Percentiles rank a stretch among this genome's conserved stretches.
These are phyloP conservation scores for Phoxinus phoxinus DNA, from an alignment of 2,113 vertebrate genomes.

Conservation along the genomic window DNA sequence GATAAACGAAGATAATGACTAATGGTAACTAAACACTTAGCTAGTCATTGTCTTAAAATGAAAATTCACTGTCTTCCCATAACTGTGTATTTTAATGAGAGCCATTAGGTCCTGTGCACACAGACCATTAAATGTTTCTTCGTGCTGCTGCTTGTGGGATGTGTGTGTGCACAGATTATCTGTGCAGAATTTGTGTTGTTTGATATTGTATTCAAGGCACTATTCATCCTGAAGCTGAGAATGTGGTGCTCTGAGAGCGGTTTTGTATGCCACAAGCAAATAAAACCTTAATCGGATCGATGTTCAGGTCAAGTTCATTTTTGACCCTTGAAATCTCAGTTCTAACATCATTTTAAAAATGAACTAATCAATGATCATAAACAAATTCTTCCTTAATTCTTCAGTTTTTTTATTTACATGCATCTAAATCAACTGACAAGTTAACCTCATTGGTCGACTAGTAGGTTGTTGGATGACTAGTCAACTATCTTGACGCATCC, in stretches of 20 bases:
- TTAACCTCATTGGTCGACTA: no score
- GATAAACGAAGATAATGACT: conserved; percentile 57
- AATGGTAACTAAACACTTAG: conserved; percentile 53
- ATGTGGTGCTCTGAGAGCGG: conserved; percentile 3
- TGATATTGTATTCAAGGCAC: background rate
- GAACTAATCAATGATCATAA: no score
- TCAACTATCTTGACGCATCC: no score
- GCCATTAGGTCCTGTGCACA: conserved; percentile 69
- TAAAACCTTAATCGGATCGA: conserved; percentile 1
- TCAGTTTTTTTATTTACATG: no score
- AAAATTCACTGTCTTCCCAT: conserved; percentile 56
- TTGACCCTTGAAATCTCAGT: background rate
- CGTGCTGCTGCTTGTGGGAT: conserved; percentile 43
- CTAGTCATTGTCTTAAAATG: conserved; percentile 63
- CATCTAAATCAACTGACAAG: no score
- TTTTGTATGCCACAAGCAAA: conserved; percentile 1
- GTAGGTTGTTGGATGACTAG: no score
- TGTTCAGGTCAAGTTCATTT: background rate
- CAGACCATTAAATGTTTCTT: conserved; percentile 67
- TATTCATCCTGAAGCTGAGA: conserved; percentile 3
- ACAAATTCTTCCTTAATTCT: no score
- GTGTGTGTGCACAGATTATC: conserved; percentile 29
- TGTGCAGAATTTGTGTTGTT: conserved; percentile 22
- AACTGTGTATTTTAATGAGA: conserved; percentile 74
- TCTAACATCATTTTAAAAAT: background rate